Conservation (phyloP, 1,140 invertebrate species). For the Pemphigus obesinymphae region DNA sequence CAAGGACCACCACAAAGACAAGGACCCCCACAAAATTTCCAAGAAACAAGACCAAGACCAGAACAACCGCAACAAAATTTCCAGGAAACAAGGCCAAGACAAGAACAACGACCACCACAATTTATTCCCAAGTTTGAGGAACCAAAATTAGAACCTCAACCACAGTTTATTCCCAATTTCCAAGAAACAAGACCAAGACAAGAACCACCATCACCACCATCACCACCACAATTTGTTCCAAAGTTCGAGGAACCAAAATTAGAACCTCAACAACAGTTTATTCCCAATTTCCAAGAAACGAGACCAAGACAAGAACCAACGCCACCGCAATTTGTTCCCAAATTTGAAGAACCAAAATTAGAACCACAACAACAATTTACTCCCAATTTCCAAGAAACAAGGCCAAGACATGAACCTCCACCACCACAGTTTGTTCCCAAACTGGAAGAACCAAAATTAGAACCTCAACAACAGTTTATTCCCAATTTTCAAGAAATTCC, state of each 20-base stretch:
- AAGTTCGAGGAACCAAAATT: slow-evolving; percentile 13
- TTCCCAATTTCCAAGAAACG: slow-evolving; percentile 8
- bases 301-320: background rate
- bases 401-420: background rate
- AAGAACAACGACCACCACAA: background rate
- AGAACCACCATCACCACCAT: background rate
- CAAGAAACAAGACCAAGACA: background rate
- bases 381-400: slow-evolving; percentile 12
- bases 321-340: background rate
- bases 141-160: background rate
- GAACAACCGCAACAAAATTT: background rate
- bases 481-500: slow-evolving; percentile 16
- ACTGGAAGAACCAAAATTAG: slow-evolving; percentile 13
- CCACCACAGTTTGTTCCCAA: slow-evolving; percentile 1
- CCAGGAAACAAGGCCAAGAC: background rate
- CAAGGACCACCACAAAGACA: background rate
- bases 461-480: slow-evolving; percentile 20
- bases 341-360: background rate
- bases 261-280: slow-evolving; percentile 11
- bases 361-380: slow-evolving; percentile 8
- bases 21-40: background rate
- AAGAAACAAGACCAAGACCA: background rate
- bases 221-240: background rate
- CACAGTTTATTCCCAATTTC: background rate
- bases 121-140: background rate